A percentile compares a stretch with the other conserved stretches of the same genome.
Conservation (phyloP, 2,797 vertebrate species). For the Cyclura pinguis region DNA sequence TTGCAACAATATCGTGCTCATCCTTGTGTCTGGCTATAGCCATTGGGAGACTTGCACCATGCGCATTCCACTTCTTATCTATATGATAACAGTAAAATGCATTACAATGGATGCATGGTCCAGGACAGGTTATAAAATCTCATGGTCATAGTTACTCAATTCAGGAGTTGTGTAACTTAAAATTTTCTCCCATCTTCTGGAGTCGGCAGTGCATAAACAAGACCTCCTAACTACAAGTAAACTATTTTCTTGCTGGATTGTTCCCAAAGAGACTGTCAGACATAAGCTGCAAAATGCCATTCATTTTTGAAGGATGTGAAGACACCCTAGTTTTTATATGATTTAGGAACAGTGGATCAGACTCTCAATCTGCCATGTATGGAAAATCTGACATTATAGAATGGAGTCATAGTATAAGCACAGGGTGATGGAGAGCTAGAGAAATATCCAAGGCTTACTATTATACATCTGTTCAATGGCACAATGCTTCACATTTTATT, state of each 20-base stretch:
- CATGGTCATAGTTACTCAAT: constrained; percentile 37
- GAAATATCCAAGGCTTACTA: neutral
- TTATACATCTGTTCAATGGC: constrained; percentile 8
- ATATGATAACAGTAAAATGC: neutral
- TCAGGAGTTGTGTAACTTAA: constrained; percentile 33
- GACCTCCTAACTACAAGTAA: constrained; percentile 41
- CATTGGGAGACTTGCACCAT: neutral
- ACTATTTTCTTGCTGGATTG: constrained; percentile 20
- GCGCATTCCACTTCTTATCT: neutral
- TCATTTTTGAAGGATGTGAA: constrained; percentile 35
- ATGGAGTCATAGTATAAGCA: constrained; percentile 24
- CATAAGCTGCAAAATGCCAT: constrained; percentile 41
- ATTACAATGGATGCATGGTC: constrained; percentile 10
- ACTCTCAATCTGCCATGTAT: constrained; percentile 28
- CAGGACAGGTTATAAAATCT: constrained; percentile 22
- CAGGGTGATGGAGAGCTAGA: neutral
- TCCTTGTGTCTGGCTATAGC: neutral
- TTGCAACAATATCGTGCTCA: neutral
- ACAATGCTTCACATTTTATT: constrained; percentile 24
- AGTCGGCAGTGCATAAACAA: constrained; percentile 38
- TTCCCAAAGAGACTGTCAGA: constrained; percentile 47
- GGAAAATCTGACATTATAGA: constrained; percentile 27
- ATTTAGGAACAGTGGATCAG: constrained; percentile 40
- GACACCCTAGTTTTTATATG: constrained; percentile 23
- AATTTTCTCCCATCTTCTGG: neutral